A percentile compares a stretch with the other conserved stretches of the same genome.
phyloP scores from a whole-genome alignment of 1,140 invertebrate genomes.

The Macrobrachium nipponense region DNA sequence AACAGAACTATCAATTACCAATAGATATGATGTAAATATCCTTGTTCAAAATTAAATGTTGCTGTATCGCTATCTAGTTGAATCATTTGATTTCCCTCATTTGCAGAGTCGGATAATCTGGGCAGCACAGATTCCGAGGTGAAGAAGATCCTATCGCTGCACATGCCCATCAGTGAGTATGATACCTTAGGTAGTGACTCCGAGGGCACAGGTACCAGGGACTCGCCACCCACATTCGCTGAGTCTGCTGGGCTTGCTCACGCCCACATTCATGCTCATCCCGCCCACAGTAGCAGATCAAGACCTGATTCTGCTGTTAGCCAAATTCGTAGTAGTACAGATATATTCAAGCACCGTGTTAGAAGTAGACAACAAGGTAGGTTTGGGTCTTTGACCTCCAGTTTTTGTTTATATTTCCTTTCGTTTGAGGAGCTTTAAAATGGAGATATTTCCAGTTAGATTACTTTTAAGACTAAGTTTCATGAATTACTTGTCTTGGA shows the following conservation, averaged over 20 bases:
- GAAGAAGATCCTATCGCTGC: conserved; percentile 88
- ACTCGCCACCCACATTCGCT: conserved; percentile 63
- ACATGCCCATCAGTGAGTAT: conserved; percentile 89
- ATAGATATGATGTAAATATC: background rate
- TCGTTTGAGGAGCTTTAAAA: background rate
- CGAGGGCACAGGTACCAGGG: conserved; percentile 70
- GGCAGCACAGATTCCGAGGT: conserved; percentile 87
- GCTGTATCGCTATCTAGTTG: background rate
- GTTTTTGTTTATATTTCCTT: too few species aligned
- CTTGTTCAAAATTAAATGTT: background rate
- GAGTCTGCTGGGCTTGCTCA: conserved; percentile 61
- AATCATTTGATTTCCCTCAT: background rate
- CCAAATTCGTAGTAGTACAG: conserved; percentile 52
- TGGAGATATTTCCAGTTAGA: background rate
- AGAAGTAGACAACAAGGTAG: conserved; percentile 57
- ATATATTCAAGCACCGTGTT: conserved; percentile 61
- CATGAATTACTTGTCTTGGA: background rate
- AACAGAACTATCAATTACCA: background rate
- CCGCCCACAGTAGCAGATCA: conserved; percentile 41
- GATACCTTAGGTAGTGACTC: conserved; percentile 82
- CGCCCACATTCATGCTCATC: conserved; percentile 60
- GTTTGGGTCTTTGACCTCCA: background rate
- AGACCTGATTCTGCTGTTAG: conserved; percentile 37
- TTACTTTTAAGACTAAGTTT: background rate
- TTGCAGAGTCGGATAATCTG: conserved; percentile 83